A percentile compares a stretch with the other conserved stretches of the same genome.
Conservation (phyloP, 2,113 vertebrate species). For the Protobothrops mucrosquamatus region DNA sequence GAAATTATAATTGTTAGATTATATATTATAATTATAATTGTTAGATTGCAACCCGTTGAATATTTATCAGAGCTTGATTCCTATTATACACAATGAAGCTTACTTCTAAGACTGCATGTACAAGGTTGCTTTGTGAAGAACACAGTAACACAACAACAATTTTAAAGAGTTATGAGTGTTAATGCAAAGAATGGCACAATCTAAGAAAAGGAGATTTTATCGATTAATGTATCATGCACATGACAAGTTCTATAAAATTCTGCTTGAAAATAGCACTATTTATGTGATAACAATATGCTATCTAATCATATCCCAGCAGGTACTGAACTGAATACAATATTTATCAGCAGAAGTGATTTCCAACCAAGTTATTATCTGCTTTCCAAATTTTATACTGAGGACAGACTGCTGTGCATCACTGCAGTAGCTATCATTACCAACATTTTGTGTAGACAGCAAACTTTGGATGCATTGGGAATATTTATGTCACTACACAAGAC, state of each 20-base stretch:
- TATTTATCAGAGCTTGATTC: neutral
- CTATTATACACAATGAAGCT: neutral
- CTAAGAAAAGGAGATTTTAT: conserved; percentile 27
- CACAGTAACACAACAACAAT: conserved; percentile 2
- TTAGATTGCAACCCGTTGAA: neutral
- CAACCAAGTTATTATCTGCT: conserved; percentile 45
- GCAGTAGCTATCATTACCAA: conserved; percentile 34
- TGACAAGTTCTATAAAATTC: conserved; percentile 33
- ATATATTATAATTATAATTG: neutral
- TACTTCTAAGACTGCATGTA: neutral
- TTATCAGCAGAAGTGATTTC: conserved; percentile 52
- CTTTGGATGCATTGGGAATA: conserved; percentile 32
- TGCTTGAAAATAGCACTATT: conserved; percentile 39
- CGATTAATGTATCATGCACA: conserved; percentile 18
- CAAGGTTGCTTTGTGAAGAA: neutral
- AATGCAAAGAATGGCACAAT: neutral
- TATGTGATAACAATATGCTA: conserved; percentile 52
- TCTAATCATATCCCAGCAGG: conserved; percentile 49
- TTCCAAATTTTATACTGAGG: conserved; percentile 49
- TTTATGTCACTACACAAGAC: conserved; percentile 41
- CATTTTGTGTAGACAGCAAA: conserved; percentile 13
- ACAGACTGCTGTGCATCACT: conserved; percentile 37
- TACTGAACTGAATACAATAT: conserved; percentile 51
- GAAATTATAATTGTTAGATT: neutral
- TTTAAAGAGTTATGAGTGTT: neutral